phyloP scores from a whole-genome alignment of 2,113 vertebrate genomes.

The Dicerorhinus sumatrensis region DNA sequence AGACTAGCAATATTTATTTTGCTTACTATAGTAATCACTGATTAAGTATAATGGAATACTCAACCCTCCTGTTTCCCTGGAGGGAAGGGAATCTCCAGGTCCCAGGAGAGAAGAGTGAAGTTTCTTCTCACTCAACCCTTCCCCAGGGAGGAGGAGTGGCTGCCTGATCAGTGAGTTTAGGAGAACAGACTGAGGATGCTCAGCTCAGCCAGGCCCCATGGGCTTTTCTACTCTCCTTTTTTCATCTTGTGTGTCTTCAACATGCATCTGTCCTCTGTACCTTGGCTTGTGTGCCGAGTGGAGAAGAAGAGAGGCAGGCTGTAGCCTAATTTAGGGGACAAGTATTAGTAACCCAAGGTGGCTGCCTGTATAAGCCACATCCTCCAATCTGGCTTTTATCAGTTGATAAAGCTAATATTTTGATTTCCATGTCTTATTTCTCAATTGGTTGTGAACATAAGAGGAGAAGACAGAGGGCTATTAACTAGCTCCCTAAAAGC shows the following conservation, averaged over 20 bases:
- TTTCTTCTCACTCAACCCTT: not conserved
- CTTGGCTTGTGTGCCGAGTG: not conserved
- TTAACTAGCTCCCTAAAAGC: not conserved
- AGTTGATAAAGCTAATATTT: not conserved
- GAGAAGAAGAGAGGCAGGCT: not conserved
- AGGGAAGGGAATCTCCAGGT: not conserved
- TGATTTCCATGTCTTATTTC: conserved; percentile 33
- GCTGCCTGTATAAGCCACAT: not conserved
- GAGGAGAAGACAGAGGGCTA: not conserved
- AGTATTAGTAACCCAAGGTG: not conserved
- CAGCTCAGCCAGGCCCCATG: not conserved
- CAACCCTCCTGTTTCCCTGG: not conserved
- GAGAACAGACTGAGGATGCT: not conserved
- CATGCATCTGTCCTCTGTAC: not conserved
- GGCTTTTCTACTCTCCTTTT: not conserved
- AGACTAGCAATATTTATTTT: not conserved
- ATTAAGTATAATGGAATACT: not conserved
- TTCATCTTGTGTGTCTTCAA: not conserved
- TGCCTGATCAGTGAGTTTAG: not conserved
- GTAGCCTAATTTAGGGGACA: not conserved
- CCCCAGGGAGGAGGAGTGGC: not conserved
- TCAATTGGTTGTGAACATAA: not conserved
- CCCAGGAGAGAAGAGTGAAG: not conserved
- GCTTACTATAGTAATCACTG: not conserved
- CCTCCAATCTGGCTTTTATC: not conserved